Base-by-base conservation (phyloP, 2,113 vertebrate genomes). In the Eurystomus gularis region DNA sequence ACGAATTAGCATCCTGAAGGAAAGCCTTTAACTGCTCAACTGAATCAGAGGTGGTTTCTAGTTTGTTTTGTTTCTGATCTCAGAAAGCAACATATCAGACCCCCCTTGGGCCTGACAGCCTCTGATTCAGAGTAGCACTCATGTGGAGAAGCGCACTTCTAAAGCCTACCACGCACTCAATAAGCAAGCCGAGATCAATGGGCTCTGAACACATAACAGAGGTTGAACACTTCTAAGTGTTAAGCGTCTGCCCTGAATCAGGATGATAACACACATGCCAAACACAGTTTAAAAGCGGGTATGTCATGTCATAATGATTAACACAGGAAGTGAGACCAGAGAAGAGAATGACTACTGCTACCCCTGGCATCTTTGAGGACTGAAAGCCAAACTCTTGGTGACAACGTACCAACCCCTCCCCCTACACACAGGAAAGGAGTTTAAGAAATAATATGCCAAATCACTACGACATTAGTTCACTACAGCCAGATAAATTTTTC, bases 181-280 rank as follows among this genome's bases (percentile, higher is more conserved):
- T 13, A 46, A 69, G 91, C 81, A 71, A 69, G 72, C 13, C 1
- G 7, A 95, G 94, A 92, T 94, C 96, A 95, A 70, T 89, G 86
- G 81, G 44, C 94, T 89, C 94, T 82, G 54, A 92, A 93, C 83
- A 85, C 62, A 24, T 37, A 90, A 91, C 84, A 93, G 91, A 70
- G 78, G 86, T 8, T 77, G 78, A 94, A 92, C 73, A 62, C 81
- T 86, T 88, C 51, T 3, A 40, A 89, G 86, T 52, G 72, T 66
- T 48, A 90, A 81, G 55, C 48, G 80, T 33, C 92, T 79, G 88
- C 86, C 86, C 82, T 7, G 71, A 85, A 54, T 70, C 88, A 54
- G 82, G 61, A 58, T 86, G 71, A 4, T 10, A 89, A 66, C 49
- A 52, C 13, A 69, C 31, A 31, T 17, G 12, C 57, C 33, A 58